These are phyloP conservation scores for Nomada ferruginata DNA, from an alignment of 2,888 invertebrate genomes.

Conservation along the genomic window DNA sequence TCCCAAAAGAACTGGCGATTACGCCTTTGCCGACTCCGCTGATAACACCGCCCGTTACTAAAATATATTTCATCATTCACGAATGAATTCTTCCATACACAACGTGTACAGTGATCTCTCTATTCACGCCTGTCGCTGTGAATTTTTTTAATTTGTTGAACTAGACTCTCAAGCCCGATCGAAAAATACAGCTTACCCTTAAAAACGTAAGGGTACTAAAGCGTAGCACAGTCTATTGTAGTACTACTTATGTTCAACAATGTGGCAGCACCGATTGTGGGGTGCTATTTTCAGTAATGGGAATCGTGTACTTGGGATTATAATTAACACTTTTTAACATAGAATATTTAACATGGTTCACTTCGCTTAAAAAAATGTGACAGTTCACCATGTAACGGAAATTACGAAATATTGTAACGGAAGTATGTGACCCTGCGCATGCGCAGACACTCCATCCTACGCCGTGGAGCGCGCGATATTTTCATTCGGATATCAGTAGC, in stretches of 20 bases:
- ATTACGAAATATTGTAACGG: no score
- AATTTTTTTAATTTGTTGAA: neutral
- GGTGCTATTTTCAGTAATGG: neutral
- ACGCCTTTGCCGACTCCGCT: slow-evolving; percentile 99
- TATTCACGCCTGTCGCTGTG: neutral
- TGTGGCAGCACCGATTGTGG: neutral
- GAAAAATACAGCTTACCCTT: neutral
- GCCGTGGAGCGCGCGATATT: no score
- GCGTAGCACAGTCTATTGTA: neutral
- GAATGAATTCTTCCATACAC: neutral
- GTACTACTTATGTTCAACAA: neutral
- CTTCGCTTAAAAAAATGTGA: no score
- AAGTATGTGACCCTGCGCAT: no score
- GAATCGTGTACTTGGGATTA: neutral
- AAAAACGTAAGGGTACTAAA: neutral
- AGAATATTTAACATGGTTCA: no score
- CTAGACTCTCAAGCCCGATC: neutral
- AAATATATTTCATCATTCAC: slow-evolving; percentile 95
- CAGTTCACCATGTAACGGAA: no score
- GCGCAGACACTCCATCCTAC: no score
- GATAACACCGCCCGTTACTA: slow-evolving; percentile 99
- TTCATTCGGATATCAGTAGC: no score
- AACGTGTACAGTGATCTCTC: neutral
- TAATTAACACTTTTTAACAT: no score
- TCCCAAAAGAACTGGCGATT: slow-evolving; percentile 97